Conservation (phyloP, 1,140 invertebrate species). For the Eulimnadia texana region DNA sequence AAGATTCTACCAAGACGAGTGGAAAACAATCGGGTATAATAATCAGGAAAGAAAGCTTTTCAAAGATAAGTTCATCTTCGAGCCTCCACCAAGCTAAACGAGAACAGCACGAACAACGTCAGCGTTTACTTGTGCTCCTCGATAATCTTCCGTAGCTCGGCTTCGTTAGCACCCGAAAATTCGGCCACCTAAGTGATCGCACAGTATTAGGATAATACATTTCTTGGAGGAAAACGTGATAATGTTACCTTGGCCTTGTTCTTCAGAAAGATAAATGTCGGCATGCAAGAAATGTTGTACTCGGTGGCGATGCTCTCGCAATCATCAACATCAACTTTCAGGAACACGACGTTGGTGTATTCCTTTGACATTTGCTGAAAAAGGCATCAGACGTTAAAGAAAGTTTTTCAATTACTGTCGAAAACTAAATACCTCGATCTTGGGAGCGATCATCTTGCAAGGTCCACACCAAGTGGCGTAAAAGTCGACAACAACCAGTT, state of each 20-base stretch:
- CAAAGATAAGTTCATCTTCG: too few species aligned
- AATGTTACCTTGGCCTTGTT: slow-evolving; percentile 43
- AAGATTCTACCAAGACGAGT: too few species aligned
- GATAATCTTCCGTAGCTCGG: slow-evolving; percentile 50
- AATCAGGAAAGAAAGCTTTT: too few species aligned
- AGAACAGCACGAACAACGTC: neutral
- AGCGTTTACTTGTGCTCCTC: slow-evolving; percentile 37
- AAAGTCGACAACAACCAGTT: slow-evolving; percentile 76
- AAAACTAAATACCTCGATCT: slow-evolving; percentile 31
- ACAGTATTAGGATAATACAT: slow-evolving; percentile 8
- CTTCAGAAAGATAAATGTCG: slow-evolving; percentile 84
- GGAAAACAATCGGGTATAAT: too few species aligned
- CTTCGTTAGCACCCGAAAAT: slow-evolving; percentile 64
- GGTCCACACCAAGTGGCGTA: slow-evolving; percentile 58
- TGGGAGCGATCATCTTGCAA: slow-evolving; percentile 81
- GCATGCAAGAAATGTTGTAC: slow-evolving; percentile 77
- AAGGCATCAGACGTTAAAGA: slow-evolving; percentile 19
- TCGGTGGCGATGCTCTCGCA: slow-evolving; percentile 62
- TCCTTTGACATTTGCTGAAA: slow-evolving; percentile 42
- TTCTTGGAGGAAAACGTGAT: neutral
- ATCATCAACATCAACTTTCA: slow-evolving; percentile 72
- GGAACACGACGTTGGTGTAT: slow-evolving; percentile 40
- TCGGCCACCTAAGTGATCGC: slow-evolving; percentile 43
- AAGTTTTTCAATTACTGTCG: neutral
- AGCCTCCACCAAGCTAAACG: neutral